Evolutionary conservation across 1,140 invertebrate species (phyloP), one percentile per base, ranked within the genome.

Genomic region (Ruditapes philippinarum): DNA sequence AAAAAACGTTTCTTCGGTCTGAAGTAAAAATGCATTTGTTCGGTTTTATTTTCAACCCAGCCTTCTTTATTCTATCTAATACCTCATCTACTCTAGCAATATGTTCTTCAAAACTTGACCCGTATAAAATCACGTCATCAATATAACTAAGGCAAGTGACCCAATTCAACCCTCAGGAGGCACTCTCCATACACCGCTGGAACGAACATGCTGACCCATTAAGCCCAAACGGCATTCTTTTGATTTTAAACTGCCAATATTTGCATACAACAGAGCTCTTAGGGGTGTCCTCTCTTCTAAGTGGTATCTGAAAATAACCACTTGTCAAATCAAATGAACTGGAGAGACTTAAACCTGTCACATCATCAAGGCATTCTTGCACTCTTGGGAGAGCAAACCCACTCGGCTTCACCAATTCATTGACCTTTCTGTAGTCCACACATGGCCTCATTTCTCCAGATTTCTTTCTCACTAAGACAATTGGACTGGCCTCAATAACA

Each of bases 31-130:
- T 14, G 14, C 42, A 45, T 45, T 45, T 45, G 5, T 70, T 60
- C 42, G 91, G 89, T 73, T 83, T 84, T 2, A 90, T 45, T 42
- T 92, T 92, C 22, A 91, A 42, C 17, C 74, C 76, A 9, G 82
- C 80, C 51, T 80, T 42, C 19, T 45, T n/a, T 54, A 92, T 85
- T 33, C 76, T 49, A 57, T 82, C 19, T 0, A 90, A 81, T 0
- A 91, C 78, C 5, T 70, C 4, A 25, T 86, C 42, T 17, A 81
- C 22, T 42, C 82, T 74, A 19, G 19, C 9, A 19, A 79, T 33
- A 22, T 84, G 38, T 11, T 80, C 73, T 19, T 80, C 45, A 85
- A 38, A 86, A 4, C 33, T 28, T 38, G 33, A 70, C 14, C 82
- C 49, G 57, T 57, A 68, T 7, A 85, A 73, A 9, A 65, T 70